Percentiles rank a stretch among this genome's conserved stretches.
phyloP scores from a whole-genome alignment of 2,888 invertebrate species.

The Amiota minor region DNA sequence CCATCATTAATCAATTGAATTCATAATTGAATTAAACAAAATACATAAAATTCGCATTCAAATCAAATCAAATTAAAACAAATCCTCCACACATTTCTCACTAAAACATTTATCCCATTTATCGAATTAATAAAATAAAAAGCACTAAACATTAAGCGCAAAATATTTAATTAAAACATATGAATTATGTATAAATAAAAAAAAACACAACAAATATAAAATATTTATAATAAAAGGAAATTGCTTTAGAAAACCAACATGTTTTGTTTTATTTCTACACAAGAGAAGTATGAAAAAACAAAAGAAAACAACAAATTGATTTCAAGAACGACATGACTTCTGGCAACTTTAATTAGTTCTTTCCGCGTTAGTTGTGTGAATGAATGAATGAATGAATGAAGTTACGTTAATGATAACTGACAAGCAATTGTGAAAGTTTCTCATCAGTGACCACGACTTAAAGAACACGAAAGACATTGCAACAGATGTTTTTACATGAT shows the following conservation, averaged over 20 bases:
- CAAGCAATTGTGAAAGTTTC: slow-evolving; percentile 3
- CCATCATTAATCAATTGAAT: slow-evolving; percentile 38
- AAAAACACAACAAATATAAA: slow-evolving; percentile 45
- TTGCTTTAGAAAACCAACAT: slow-evolving; percentile 58
- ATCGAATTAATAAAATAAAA: slow-evolving; percentile 35
- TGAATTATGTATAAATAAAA: slow-evolving; percentile 40
- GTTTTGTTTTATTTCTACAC: neutral
- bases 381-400: neutral
- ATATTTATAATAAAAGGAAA: slow-evolving; percentile 58
- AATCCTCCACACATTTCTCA: slow-evolving; percentile 41
- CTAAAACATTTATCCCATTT: slow-evolving; percentile 16
- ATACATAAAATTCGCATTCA: slow-evolving; percentile 28
- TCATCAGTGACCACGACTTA: neutral
- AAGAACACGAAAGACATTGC: neutral
- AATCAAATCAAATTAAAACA: slow-evolving; percentile 11
- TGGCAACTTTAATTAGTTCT: too few relatives aligned
- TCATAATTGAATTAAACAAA: slow-evolving; percentile 22
- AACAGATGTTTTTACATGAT: too few relatives aligned
- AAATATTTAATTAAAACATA: slow-evolving; percentile 10
- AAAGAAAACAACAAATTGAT: neutral
- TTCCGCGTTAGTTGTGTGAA: too few relatives aligned
- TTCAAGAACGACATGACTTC: neutral
- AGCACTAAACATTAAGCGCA: slow-evolving; percentile 24
- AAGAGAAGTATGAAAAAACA: neutral
- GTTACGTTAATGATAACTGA: slow-evolving; percentile 1